These are phyloP conservation scores for Nemotelus nigrinus DNA, from an alignment of 2,888 invertebrate genomes.

Conservation along the genomic window DNA sequence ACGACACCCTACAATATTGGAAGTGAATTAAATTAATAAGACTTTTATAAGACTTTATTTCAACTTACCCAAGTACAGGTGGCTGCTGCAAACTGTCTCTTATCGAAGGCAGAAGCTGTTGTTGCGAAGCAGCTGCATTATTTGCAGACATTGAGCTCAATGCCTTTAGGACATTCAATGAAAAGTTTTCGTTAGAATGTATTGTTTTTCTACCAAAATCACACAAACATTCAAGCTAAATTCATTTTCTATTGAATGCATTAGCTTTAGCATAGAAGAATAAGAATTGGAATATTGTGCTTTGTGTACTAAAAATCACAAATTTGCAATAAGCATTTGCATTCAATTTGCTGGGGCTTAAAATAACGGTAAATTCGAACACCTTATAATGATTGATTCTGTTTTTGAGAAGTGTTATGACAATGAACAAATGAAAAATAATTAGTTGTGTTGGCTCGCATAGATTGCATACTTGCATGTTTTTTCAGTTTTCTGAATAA, in stretches of 20 bases:
- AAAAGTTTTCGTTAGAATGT: too few relatives aligned
- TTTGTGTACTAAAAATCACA: not conserved
- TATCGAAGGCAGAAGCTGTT: slow-evolving; percentile 73
- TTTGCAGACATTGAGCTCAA: slow-evolving; percentile 71
- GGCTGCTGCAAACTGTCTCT: slow-evolving; percentile 73
- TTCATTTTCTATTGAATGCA: slow-evolving; percentile 13
- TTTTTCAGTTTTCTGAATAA: too few relatives aligned
- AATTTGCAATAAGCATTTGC: not conserved
- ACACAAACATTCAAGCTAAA: slow-evolving; percentile 4
- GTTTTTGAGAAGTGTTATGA: slow-evolving; percentile 36
- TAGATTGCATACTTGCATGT: slow-evolving; percentile 37
- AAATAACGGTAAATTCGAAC: not conserved
- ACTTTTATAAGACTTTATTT: not conserved
- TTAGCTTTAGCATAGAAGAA: not conserved
- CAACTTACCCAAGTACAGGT: slow-evolving; percentile 67
- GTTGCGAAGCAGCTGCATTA: slow-evolving; percentile 68
- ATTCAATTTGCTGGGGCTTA: not conserved
- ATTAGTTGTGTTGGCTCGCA: slow-evolving; percentile 1
- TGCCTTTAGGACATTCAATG: slow-evolving; percentile 56
- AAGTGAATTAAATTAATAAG: not conserved
- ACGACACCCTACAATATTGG: slow-evolving; percentile 58
- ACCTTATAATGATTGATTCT: not conserved
- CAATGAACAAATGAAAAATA: slow-evolving; percentile 31
- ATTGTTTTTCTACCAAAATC: not conserved
- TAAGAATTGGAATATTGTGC: not conserved